Evolutionary conservation across 1,140 invertebrate genomes (phyloP).

Genomic region (Homalodisca vitripennis): DNA sequence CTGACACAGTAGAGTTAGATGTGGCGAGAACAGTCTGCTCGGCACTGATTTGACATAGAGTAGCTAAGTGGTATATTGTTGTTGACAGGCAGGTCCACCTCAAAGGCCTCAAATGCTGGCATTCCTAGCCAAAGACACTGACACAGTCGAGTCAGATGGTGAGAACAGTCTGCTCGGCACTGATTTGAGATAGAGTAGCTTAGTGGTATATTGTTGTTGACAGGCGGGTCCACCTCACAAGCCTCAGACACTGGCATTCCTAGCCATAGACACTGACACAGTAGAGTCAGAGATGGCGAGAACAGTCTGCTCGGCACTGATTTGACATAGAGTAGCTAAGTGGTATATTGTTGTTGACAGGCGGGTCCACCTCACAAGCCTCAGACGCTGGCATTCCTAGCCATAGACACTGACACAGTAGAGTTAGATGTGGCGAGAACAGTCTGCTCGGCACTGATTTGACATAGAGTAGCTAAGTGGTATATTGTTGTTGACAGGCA

Average conservation of each 20-base stretch:
- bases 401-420: conserved; percentile 65
- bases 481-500: too few relatives aligned
- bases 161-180: conserved; percentile 79
- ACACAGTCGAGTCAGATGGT: conserved; percentile 66
- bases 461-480: too few relatives aligned
- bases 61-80: too few relatives aligned
- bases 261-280: conserved; percentile 68
- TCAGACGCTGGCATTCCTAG: conserved; percentile 63
- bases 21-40: conserved; percentile 70
- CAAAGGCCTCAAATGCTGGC: conserved; percentile 53
- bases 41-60: too few relatives aligned
- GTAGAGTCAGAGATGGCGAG: conserved; percentile 69
- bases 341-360: too few relatives aligned
- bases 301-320: conserved; percentile 78
- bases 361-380: conserved; percentile 19
- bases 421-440: conserved; percentile 72
- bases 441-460: conserved; percentile 78
- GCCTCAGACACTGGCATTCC: conserved; percentile 59
- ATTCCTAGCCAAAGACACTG: conserved; percentile 67
- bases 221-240: conserved; percentile 8
- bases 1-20: conserved; percentile 68
- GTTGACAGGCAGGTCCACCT: not conserved
- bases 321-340: too few relatives aligned
- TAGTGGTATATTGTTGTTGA: too few relatives aligned
- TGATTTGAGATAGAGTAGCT: too few relatives aligned